Evolutionary conservation across 2,113 vertebrate species (phyloP), one percentile per base, ranked within the genome.

Genomic region (Regulus satrapa): DNA sequence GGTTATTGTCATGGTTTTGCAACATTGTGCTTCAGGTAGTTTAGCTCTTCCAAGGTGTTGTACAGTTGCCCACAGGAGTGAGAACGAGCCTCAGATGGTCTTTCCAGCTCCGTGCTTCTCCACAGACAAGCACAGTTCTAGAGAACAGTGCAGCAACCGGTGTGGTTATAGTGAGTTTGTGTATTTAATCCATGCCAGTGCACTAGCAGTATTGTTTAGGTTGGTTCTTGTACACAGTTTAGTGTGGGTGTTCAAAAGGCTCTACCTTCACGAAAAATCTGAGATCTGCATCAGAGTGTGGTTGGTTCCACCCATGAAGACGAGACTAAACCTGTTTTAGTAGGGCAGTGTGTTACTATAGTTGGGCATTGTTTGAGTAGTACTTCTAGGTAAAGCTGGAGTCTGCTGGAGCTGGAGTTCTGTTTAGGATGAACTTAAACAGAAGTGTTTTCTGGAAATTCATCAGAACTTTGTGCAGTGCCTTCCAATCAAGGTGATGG

Each of bases 191-290:
- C 8, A 10, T 68, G 25, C 66, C 54, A 34, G 29, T 69, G 78
- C 40, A 6, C 12, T 61, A 52, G 20, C 36, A 69, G 29, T 46
- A 16, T 66, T 77, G 51, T 62, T 59, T 79, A 56, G 66, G 10
- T 88, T 51, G 59, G 52, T 79, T 38, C 13, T 81, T n/a, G 25
- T 62, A 40, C 14, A 8, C 64, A 54, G 31, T 66, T 72, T 80
- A 62, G 63, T 68, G 75, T 80, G 75, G 48, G 43, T 95, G 82
- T 93, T 94, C 38, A 52, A 83, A 91, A 93, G 74, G 15, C n/a
- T 76, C 38, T 92, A n/a, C 62, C 58, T 88, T 88, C 14, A 2
- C 52, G 29, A 89, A 90, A 95, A 94, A 48, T 11, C 29, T 32
- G 24, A 58, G 43, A 67, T 90, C 63, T 85, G 15, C 74, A 76